These are phyloP conservation scores for Macrotis lagotis DNA, from an alignment of 2,113 vertebrate species.

Conservation along the genomic window DNA sequence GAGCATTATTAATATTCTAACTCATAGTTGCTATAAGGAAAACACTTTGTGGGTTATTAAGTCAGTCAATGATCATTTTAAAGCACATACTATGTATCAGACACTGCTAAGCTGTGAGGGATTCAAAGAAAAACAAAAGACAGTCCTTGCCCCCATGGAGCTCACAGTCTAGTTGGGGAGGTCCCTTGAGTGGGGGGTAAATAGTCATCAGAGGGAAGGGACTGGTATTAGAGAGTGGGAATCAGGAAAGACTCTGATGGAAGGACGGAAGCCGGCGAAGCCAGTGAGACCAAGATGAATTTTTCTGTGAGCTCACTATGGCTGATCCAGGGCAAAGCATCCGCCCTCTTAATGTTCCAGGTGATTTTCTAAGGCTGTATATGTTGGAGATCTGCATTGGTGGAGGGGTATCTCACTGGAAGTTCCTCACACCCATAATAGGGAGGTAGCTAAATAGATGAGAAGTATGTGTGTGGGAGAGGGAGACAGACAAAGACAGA, in stretches of 20 bases:
- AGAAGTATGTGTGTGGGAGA: no score
- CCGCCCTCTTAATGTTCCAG: background rate
- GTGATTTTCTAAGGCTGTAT: background rate
- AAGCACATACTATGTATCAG: no score
- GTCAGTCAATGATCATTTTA: background rate
- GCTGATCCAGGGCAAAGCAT: background rate
- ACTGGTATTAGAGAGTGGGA: background rate
- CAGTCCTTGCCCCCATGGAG: no score
- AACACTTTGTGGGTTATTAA: background rate
- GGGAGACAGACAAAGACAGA: no score
- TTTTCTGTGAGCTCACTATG: background rate
- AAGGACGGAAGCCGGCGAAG: background rate
- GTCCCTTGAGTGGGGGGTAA: no score
- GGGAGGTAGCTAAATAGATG: no score
- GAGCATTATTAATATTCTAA: background rate
- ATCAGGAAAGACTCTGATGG: background rate
- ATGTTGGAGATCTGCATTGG: background rate
- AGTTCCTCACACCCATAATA: background rate
- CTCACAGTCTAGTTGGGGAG: no score
- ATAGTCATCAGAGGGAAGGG: background rate
- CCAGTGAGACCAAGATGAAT: background rate
- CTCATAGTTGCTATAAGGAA: background rate
- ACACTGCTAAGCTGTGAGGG: no score
- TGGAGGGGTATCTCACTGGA: background rate
- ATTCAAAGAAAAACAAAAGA: no score